Evolutionary conservation across 35 echinoderm and acorn worm species (phyloP), one percentile per base, ranked within the genome.

Genomic region (Apostichopus parvimensis): DNA sequence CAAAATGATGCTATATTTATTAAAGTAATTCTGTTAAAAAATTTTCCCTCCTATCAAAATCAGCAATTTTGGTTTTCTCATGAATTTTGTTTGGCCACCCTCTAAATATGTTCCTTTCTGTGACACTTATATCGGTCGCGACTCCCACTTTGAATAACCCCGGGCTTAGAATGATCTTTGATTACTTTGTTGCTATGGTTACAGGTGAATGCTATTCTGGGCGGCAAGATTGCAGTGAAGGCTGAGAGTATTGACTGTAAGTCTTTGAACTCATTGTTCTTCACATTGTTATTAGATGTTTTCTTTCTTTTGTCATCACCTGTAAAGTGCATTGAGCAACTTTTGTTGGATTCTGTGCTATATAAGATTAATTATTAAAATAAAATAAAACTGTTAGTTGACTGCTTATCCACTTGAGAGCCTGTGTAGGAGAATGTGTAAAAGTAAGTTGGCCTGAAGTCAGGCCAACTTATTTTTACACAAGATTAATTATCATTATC

Each of bases 211-310:
- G 92, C 93, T 18, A 97, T 97, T 18, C 20, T 97, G 26, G 91
- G 80, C 28, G 92, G 87, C 18, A 86, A 93, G 56, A 87, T 97
- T 57, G 73, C 92, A 91, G 95, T 97, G 14, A 80, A 90, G 59
- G 92, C 95, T 65, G 80, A 79, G 54, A 90, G 82, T 53, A 97
- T 97, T 68, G 95, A 97, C 80, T 93, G 95, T 97, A 82, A 97
- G 95, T 95, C 82, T 64, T 9, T 9, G 4, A 45, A 45, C 1
- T 0, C 34, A 45, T 45, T 3, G 0, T 45, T 45, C 3, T 45
- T 45, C 34, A 45, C 2, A 45, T 45, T 45, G 34, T 45, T 45
- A 45, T 45, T 45, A 45, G 34, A 45, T 45, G 1, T 45, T 45
- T 45, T 45, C 34, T 45, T 45, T 3, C 4, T 45, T 45, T 0